Conservation (phyloP, 2,113 vertebrate genomes). For the Mesoclemmys tuberculata region DNA sequence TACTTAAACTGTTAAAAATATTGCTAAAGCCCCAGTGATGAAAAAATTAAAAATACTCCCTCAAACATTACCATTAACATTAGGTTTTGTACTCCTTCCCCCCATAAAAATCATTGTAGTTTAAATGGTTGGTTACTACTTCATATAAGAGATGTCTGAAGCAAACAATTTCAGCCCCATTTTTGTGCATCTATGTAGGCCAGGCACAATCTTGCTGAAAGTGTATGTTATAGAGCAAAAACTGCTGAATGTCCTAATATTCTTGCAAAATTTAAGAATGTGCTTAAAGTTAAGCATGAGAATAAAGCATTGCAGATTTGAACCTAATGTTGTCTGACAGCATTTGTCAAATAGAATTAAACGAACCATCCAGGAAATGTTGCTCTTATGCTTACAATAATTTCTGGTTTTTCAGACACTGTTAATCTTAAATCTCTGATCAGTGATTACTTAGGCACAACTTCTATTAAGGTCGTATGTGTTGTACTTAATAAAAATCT, state of each 20-base stretch:
- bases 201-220: not conserved
- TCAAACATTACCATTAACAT: not conserved
- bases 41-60: not conserved
- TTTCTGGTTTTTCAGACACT: not conserved
- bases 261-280: not conserved
- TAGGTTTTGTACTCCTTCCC: not conserved
- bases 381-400: not conserved
- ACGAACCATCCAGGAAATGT: not conserved
- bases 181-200: not conserved
- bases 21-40: not conserved
- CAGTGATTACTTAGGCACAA: not conserved
- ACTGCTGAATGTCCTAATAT: not conserved
- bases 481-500: not conserved
- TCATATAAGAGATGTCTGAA: not conserved
- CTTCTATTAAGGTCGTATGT: not conserved
- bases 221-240: not conserved
- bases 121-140: not conserved
- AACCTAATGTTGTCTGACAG: accelerated
- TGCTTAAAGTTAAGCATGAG: not conserved
- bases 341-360: not conserved
- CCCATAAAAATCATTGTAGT: not conserved
- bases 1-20: not conserved
- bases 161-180: not conserved
- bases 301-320: conserved; percentile 1
- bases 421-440: not conserved